phyloP scores from a whole-genome alignment of 1,140 invertebrate genomes.

The Drosophila burlai region DNA sequence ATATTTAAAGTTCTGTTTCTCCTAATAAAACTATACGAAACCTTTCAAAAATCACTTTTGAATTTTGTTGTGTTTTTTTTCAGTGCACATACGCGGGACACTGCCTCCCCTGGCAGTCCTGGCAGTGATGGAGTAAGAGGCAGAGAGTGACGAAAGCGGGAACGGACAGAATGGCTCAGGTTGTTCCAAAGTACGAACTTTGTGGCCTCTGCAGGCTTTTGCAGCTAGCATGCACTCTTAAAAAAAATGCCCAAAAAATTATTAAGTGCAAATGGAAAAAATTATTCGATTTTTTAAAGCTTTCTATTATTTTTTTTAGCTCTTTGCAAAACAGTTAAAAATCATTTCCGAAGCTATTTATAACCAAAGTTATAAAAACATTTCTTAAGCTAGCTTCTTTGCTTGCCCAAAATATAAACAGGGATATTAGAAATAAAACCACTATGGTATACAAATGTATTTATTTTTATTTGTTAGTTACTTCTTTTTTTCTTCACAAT shows the following conservation, averaged over 20 bases:
- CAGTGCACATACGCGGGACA: background rate
- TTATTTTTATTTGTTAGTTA: too few relatives aligned
- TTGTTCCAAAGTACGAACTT: conserved; percentile 54
- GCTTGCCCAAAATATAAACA: too few relatives aligned
- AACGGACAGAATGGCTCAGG: conserved; percentile 36
- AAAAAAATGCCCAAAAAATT: background rate
- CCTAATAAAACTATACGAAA: background rate
- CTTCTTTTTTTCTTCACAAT: background rate
- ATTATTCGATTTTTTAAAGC: background rate
- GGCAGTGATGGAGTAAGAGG: conserved; percentile 1
- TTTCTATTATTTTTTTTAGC: background rate
- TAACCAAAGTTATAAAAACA: too few relatives aligned
- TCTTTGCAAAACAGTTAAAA: background rate
- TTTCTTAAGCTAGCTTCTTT: too few relatives aligned
- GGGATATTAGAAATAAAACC: too few relatives aligned
- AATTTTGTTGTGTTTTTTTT: background rate
- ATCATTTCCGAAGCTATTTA: too few relatives aligned
- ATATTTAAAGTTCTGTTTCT: background rate
- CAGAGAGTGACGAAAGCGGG: conserved; percentile 11
- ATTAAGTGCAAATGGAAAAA: too few relatives aligned
- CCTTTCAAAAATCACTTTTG: accelerated
- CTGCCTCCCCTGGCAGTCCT: background rate
- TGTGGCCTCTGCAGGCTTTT: conserved; percentile 40
- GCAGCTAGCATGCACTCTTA: background rate
- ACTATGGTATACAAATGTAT: too few relatives aligned